Percentiles rank a stretch among this genome's conserved stretches.
phyloP scores from a whole-genome alignment of 1,140 invertebrate species.

The Macrosteles quadrilineatus region DNA sequence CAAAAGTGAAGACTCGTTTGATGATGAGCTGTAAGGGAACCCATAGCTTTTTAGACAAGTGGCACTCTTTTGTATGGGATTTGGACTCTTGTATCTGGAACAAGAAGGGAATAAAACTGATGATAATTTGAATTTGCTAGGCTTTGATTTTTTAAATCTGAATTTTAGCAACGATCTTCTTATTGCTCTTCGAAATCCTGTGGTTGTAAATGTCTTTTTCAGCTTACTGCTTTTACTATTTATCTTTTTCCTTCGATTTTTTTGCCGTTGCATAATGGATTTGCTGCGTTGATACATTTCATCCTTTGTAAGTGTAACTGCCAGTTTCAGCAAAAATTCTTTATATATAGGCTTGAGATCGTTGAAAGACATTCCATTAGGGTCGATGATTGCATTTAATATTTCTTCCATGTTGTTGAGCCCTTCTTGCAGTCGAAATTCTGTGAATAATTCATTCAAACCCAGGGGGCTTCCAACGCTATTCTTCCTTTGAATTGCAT shows the following conservation, averaged over 20 bases:
- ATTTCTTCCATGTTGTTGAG: conserved; percentile 86
- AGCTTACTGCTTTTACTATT: conserved; percentile 15
- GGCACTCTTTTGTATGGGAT: background rate
- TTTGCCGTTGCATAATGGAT: conserved; percentile 82
- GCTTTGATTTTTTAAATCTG: conserved; percentile 44
- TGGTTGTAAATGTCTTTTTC: conserved; percentile 51
- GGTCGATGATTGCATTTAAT: conserved; percentile 81
- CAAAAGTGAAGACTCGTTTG: conserved; percentile 14
- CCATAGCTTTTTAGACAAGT: conserved; percentile 17
- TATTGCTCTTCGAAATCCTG: conserved; percentile 58
- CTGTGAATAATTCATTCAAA: conserved; percentile 80
- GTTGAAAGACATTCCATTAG: conserved; percentile 90
- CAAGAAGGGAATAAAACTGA: conserved; percentile 55
- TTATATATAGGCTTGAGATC: conserved; percentile 88
- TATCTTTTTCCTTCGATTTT: conserved; percentile 56
- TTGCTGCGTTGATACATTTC: conserved; percentile 87
- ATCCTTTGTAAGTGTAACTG: conserved; percentile 84
- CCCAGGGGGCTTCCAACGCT: conserved; percentile 59
- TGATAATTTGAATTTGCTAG: conserved; percentile 53
- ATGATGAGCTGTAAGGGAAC: conserved; percentile 8
- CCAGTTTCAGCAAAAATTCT: conserved; percentile 82
- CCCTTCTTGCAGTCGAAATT: conserved; percentile 81
- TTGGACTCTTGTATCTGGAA: conserved; percentile 43
- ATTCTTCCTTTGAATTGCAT: conserved; percentile 27
- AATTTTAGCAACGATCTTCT: conserved; percentile 54